Base-by-base conservation (phyloP, 2,113 vertebrate genomes). In the Lampris megalopsis region DNA sequence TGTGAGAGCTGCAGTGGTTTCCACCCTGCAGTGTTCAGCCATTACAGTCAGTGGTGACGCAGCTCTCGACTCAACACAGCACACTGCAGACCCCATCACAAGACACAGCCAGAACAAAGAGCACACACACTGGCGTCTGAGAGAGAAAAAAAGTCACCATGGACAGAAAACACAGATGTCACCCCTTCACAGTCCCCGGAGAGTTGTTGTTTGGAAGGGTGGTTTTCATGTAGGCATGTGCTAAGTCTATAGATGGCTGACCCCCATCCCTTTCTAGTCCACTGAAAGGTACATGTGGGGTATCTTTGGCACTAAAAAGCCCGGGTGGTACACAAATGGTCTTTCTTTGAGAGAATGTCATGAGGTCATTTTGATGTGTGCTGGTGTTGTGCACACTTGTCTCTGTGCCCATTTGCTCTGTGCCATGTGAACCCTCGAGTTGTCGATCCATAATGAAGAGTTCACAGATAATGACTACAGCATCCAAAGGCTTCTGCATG, bases 101-200 rank as follows among this genome's bases (percentile, higher is more conserved):
- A 89, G 82, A 82, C 85, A 63, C 58, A 77, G 84, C 68, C 84
- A 82, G 90, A 89, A 92, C 89, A 92, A 91, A 90, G 85, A 85
- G 75, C 68, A 49, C 62, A 47, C 62, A 80, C 62, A 70, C 69
- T 78, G 81, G 84, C 83, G 83, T 85, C 73, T 58, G 48, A 63
- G 65, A 81, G 78, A 86, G 65, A 81, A 76, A 86, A 76, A 67
- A 71, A 68, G 61, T 50, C 73, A 63, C 80, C 58, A 64, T 43
- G 57, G 53, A 80, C 11, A 24, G 68, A 59, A 38, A 45, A 75
- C 50, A 63, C 53, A 69, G 53, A 73, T 66, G 75, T 37, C 37
- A 50, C 63, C 42, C 75, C 79, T 75, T 35, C 35, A 63, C 11
- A 63, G 53, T 2, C 8, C 50, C 75, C 45, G 49, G 35, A 73